Conservation (phyloP, 2,888 invertebrate genomes). For the Synanthedon formicaeformis region DNA sequence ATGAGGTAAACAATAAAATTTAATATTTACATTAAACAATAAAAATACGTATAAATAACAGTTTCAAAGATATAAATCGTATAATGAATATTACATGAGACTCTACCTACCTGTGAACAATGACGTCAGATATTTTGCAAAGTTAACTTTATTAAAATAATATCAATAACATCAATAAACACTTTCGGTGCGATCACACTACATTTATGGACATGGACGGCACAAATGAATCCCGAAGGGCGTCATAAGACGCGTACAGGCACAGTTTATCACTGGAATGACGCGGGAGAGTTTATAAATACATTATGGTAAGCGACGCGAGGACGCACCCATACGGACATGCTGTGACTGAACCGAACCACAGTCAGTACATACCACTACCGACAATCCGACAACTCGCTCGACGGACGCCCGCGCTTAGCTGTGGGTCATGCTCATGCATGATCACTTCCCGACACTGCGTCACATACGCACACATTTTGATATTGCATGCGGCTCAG, state of each 20-base stretch:
- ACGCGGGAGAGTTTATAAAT: constrained; percentile 56
- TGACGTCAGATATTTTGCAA: neutral
- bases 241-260: constrained; percentile 6
- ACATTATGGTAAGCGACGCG: constrained; percentile 48
- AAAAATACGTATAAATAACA: no score
- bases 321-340: constrained; percentile 56
- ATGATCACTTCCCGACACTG: constrained; percentile 36
- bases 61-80: no score
- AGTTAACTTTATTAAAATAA: neutral
- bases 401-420: constrained; percentile 31
- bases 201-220: neutral
- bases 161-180: neutral
- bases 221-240: neutral
- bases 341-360: constrained; percentile 29
- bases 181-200: neutral
- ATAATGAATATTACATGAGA: neutral
- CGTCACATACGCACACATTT: constrained; percentile 46
- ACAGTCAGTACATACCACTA: neutral
- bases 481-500: constrained; percentile 41
- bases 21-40: no score
- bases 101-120: constrained; percentile 1
- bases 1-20: no score
- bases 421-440: constrained; percentile 26
- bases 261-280: constrained; percentile 43
- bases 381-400: constrained; percentile 17